phyloP scores from a whole-genome alignment of 2,797 vertebrate genomes.

The Anguilla anguilla region DNA sequence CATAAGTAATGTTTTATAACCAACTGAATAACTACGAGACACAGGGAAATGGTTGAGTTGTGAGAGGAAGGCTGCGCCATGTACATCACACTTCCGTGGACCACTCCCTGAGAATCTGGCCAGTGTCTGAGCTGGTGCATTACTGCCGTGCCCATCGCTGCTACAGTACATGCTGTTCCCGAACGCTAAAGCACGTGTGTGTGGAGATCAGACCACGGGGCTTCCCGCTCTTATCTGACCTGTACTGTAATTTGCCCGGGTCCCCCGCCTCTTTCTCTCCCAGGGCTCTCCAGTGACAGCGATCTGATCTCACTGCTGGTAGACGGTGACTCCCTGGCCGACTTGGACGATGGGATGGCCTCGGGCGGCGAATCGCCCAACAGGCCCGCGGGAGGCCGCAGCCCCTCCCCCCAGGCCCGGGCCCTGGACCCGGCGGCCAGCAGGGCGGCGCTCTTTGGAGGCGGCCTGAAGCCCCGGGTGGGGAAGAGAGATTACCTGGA shows the following conservation, averaged over 20 bases:
- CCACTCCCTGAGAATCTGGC: too few species aligned
- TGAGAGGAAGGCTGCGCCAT: too few species aligned
- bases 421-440: slow-evolving; percentile 65
- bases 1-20: too few species aligned
- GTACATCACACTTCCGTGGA: too few species aligned
- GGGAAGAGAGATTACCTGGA: slow-evolving; percentile 87
- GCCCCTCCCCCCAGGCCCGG: slow-evolving; percentile 63
- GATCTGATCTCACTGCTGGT: slow-evolving; percentile 86
- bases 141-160: too few species aligned
- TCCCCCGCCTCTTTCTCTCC: background rate
- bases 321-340: slow-evolving; percentile 86
- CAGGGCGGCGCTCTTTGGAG: slow-evolving; percentile 74
- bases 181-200: too few species aligned
- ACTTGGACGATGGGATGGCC: slow-evolving; percentile 96
- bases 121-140: too few species aligned
- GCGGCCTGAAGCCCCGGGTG: slow-evolving; percentile 75
- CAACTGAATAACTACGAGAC: too few species aligned
- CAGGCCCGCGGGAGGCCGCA: slow-evolving; percentile 73
- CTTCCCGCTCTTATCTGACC: background rate
- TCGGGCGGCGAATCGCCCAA: slow-evolving; percentile 89
- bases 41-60: too few species aligned
- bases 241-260: background rate
- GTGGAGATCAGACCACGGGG: too few species aligned
- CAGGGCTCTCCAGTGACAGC: slow-evolving; percentile 89
- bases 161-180: too few species aligned